A percentile compares a stretch with the other conserved stretches of the same genome.
phyloP scores from a whole-genome alignment of 2,888 invertebrate species.

The Oscheius sp. region DNA sequence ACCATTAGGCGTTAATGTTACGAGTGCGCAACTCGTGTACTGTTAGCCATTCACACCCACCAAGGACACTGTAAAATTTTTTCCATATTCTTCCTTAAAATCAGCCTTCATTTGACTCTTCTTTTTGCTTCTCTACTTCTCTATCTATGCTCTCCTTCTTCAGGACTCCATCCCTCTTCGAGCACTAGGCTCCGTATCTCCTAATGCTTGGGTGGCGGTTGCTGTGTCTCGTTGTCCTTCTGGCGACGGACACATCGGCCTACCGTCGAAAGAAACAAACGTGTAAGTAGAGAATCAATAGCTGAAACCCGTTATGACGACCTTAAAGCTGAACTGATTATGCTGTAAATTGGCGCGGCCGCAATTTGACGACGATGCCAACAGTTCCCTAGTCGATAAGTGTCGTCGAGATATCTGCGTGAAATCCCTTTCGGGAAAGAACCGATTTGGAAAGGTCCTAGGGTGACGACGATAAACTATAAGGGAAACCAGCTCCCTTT shows the following conservation, averaged over 20 bases:
- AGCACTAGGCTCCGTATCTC: conserved; percentile 21
- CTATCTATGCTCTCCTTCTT: conserved; percentile 12
- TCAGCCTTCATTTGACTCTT: conserved; percentile 1
- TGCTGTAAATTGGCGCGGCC: conserved; percentile 27
- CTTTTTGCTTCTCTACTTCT: background rate
- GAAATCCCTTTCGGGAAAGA: background rate
- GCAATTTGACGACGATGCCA: background rate
- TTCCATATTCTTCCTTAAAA: conserved; percentile 19
- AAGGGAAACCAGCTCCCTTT: background rate
- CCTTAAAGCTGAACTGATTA: conserved; percentile 29
- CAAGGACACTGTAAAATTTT: background rate
- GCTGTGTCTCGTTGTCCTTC: conserved; percentile 30
- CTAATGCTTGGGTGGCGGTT: conserved; percentile 35
- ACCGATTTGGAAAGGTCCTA: background rate
- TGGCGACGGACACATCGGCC: conserved; percentile 27
- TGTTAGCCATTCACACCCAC: conserved; percentile 2
- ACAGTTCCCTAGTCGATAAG: conserved; percentile 9
- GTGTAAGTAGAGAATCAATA: conserved; percentile 31
- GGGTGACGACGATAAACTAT: conserved; percentile 3
- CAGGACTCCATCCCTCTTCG: conserved; percentile 27
- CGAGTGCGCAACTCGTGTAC: background rate
- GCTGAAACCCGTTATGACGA: conserved; percentile 28
- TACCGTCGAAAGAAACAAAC: conserved; percentile 30
- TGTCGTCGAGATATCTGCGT: background rate
- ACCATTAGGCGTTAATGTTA: conserved; percentile 11